A percentile compares a stretch with the other conserved stretches of the same genome.
Evolutionary conservation across 2,113 vertebrate species (phyloP).

Genomic region (Mormyrus iriodes): DNA sequence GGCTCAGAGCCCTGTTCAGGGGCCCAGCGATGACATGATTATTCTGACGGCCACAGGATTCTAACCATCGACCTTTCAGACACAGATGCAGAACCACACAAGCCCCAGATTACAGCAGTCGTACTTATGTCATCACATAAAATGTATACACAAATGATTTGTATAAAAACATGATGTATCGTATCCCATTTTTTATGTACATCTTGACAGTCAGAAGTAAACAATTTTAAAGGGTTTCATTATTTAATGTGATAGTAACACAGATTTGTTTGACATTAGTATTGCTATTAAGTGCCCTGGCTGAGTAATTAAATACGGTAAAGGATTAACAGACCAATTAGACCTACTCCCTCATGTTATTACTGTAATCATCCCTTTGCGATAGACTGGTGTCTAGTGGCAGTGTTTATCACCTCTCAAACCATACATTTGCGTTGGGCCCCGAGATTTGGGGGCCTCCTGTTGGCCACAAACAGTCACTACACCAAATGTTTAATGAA

Average conservation of each 20-base stretch:
- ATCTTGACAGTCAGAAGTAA: not conserved
- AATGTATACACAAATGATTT: not conserved
- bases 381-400: not conserved
- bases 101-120: not conserved
- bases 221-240: not conserved
- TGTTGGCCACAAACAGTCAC: not conserved
- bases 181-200: not conserved
- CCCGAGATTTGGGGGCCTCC: not conserved
- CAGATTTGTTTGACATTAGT: not conserved
- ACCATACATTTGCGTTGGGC: not conserved
- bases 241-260: not conserved
- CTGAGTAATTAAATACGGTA: not conserved
- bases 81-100: not conserved
- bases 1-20: not conserved
- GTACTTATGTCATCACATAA: not conserved
- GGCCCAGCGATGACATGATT: not conserved
- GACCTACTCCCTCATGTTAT: not conserved
- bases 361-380: not conserved
- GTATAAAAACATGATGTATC: not conserved
- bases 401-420: not conserved
- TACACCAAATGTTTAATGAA: not conserved
- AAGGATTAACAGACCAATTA: not conserved
- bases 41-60: not conserved
- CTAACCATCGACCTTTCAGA: not conserved
- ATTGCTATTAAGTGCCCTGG: not conserved